Conservation (phyloP, 1,140 invertebrate species). For the Caligus rogercresseyi region DNA sequence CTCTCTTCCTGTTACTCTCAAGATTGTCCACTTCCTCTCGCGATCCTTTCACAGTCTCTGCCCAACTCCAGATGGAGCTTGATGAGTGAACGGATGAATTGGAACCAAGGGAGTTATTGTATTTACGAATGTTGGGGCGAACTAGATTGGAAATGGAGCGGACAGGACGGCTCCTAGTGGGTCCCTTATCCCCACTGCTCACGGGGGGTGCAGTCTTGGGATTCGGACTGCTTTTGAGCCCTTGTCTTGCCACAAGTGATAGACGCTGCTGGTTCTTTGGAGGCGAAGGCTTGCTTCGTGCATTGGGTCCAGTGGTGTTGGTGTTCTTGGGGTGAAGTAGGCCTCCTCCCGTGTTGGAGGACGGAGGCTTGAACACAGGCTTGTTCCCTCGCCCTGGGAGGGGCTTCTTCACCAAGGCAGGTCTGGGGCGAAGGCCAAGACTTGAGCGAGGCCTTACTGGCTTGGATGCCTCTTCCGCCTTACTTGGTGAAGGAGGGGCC, state of each 20-base stretch:
- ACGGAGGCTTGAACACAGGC: neutral
- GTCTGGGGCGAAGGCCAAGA: neutral
- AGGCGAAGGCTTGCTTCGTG: neutral
- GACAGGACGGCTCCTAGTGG: too few species aligned
- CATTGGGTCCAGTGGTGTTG: too few species aligned
- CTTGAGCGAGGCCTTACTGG: neutral
- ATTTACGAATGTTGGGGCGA: neutral
- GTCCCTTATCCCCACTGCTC: constrained; percentile 6
- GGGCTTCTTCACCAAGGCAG: neutral
- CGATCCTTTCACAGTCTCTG: constrained; percentile 16
- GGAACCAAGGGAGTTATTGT: neutral
- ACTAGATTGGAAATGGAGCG: neutral
- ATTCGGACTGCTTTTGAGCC: too few species aligned
- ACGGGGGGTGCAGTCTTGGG: too few species aligned
- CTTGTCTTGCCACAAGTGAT: neutral
- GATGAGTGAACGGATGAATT: constrained; percentile 9
- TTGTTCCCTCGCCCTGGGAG: neutral
- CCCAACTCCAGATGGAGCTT: constrained; percentile 10
- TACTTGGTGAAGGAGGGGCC: neutral
- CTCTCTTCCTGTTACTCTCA: neutral
- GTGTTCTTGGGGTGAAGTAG: neutral
- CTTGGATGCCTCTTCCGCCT: neutral
- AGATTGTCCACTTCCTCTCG: constrained; percentile 3
- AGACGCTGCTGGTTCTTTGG: constrained; percentile 4
- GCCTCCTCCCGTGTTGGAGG: neutral